phyloP scores from a whole-genome alignment of 2,888 invertebrate genomes.

The Campopleginae sp. region DNA sequence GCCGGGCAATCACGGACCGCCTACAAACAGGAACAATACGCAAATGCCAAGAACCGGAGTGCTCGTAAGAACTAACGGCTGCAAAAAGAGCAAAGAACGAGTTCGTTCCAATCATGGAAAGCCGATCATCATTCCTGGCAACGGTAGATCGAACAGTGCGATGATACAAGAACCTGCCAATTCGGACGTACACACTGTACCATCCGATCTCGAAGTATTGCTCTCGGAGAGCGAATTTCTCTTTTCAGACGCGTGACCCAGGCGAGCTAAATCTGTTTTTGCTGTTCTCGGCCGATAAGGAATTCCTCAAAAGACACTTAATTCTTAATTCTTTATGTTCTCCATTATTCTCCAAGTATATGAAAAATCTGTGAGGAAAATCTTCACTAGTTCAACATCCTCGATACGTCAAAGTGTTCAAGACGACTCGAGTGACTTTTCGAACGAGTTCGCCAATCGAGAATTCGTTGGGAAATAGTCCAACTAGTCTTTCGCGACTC shows the following conservation, averaged over 20 bases:
- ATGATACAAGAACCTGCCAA: conserved; percentile 80
- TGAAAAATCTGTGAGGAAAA: not conserved
- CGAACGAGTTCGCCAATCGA: not conserved
- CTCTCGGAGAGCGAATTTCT: conserved; percentile 87
- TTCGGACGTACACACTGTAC: conserved; percentile 87
- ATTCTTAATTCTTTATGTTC: conserved; percentile 2
- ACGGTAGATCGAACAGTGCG: conserved; percentile 44
- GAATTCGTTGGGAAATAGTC: conserved; percentile 56
- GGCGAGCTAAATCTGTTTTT: conserved; percentile 66
- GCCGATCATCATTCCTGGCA: conserved; percentile 52
- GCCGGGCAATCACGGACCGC: conserved; percentile 83
- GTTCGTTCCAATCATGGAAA: conserved; percentile 73
- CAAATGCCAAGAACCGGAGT: conserved; percentile 84
- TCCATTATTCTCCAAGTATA: not conserved
- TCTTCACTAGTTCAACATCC: not conserved
- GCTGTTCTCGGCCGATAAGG: conserved; percentile 57
- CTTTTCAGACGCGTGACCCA: conserved; percentile 85
- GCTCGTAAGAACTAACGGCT: conserved; percentile 82
- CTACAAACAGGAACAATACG: conserved; percentile 62
- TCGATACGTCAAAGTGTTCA: not conserved
- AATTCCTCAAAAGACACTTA: not conserved
- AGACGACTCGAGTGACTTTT: not conserved
- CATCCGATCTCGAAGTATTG: conserved; percentile 87
- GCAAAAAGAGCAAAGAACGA: conserved; percentile 75
- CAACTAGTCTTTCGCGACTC: conserved; percentile 68